Base-by-base conservation (phyloP, 2,797 vertebrate species). In the Sebastes wilsoni region DNA sequence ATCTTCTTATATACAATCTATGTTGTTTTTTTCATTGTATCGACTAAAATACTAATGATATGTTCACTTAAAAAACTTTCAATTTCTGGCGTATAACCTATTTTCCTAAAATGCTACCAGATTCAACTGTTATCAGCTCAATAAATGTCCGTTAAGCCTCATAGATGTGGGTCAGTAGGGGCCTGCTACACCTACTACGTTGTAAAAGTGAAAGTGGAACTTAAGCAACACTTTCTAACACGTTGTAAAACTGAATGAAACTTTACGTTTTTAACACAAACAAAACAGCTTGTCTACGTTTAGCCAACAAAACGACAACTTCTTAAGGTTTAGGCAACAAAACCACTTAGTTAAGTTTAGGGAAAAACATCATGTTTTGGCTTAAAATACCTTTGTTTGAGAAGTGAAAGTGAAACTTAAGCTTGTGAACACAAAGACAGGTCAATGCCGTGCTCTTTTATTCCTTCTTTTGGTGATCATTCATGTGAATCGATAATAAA, bases 131-230 rank as follows among this genome's bases (percentile, higher is more conserved):
- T 46, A 46, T 46, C 7, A 46, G 16, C 42, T 46, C 42, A 46
- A 2, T 46, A 46, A 46, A 46, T 18, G 42, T 46, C 6, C 7
- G 1, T 46, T 46, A 46, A 18, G 16, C 42, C 42, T 46, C 42
- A 46, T 46, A 46, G 16, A 18, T 46, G 42, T 46, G 6, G 42
- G 6, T 18, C 42, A 18, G 42, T 46, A 46, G 42, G 42, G 16
- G 16, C 16, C 42, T 46, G 42, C 42, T 0, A 46, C 42, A 46
- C 16, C 3, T 46, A 46, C 16, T 46, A 46, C 1, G 0, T 18
- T 46, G 42, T 18, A 46, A 46, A 46, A 18, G 42, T 46, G 42
- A 18, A 46, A 18, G 42, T 3, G 0, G 2, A 18, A 46, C 20
- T 20, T 52, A n/a, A n/a, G n/a, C n/a, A n/a, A n/a, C n/a, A n/a